Evolutionary conservation across 2,888 invertebrate genomes (phyloP), one percentile per base, ranked within the genome.

Genomic region (Clusia tigrina): DNA sequence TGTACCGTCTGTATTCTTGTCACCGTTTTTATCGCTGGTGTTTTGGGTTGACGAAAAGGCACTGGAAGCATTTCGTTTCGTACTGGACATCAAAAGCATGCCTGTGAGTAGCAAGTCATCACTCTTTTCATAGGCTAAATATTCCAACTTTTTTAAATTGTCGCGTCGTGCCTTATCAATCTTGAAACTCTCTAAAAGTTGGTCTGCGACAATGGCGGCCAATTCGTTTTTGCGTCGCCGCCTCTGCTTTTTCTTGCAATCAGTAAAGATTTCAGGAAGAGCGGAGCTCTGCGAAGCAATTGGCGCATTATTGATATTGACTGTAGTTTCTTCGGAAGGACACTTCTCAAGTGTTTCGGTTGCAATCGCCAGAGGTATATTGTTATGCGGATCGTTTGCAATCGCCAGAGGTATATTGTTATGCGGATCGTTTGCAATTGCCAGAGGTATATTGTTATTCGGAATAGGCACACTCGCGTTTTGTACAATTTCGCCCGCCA

Each of bases 201-300:
- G 84, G 71, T 84, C 84, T 2, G 84, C 84, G 46, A 84, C 82
- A 68, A 84, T 84, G 32, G 84, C 83, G 0, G 84, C 83, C 38
- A 84, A 65, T 48, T 84, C 84, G 67, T 83, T 84, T 65, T 83
- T 83, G n/a, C 84, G 78, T 2, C 83, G 74, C 0, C 78, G 70
- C 2, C 83, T 71, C 56, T 78, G 80, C 62, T 77, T 78, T 48
- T 81, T 81, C 58, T 76, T 77, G 1, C 71, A 60, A 10, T 78
- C 76, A 6, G 53, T 48, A 23, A 67, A 48, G 9, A 56, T 25
- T 37, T 78, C 78, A 6, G 74, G 69, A 54, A 74, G 78, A 0
- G 76, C 74, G 52, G 78, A 65, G 38, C 78, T 79, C 15, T 80
- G 77, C 18, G 79, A 79, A 9, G 80, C 80, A 2, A 80, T 80